Conservation (phyloP, 2,113 vertebrate species). For the Misgurnus mizolepis region DNA sequence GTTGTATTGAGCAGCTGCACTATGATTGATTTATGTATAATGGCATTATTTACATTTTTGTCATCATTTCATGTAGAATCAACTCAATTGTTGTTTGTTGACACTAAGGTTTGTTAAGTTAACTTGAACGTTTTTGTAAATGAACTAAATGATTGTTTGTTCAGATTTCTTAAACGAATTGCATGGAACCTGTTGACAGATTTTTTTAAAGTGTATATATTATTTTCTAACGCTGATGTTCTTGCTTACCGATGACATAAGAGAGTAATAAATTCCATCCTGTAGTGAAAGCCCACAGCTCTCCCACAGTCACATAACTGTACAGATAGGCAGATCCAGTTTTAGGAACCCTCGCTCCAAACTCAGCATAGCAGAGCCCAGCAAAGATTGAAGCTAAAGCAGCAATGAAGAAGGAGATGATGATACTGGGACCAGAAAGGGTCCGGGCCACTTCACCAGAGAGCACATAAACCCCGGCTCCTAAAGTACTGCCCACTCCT, state of each 20-base stretch:
- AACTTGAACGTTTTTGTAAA: too few species aligned
- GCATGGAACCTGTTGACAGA: too few species aligned
- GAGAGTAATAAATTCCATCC: conserved; percentile 88
- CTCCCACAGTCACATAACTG: conserved; percentile 83
- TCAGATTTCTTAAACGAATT: too few species aligned
- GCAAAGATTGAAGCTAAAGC: conserved; percentile 80
- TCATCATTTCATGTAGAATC: too few species aligned
- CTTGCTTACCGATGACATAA: conserved; percentile 78
- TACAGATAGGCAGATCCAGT: conserved; percentile 87
- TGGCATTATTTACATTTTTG: too few species aligned
- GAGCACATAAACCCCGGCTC: conserved; percentile 84
- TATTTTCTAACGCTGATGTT: neutral
- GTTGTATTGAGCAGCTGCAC: too few species aligned
- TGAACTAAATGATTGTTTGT: too few species aligned
- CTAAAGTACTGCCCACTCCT: conserved; percentile 85
- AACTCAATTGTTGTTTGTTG: too few species aligned
- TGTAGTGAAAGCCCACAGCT: conserved; percentile 83
- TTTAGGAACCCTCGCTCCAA: conserved; percentile 80
- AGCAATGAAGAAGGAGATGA: conserved; percentile 84
- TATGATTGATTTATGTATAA: too few species aligned
- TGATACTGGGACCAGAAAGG: conserved; percentile 79
- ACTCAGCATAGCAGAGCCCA: conserved; percentile 83
- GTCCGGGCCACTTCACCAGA: conserved; percentile 84
- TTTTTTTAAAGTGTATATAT: too few species aligned
- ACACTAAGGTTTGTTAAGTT: too few species aligned